Evolutionary conservation across 2,888 invertebrate genomes (phyloP).

Genomic region (Rhingia rostrata): DNA sequence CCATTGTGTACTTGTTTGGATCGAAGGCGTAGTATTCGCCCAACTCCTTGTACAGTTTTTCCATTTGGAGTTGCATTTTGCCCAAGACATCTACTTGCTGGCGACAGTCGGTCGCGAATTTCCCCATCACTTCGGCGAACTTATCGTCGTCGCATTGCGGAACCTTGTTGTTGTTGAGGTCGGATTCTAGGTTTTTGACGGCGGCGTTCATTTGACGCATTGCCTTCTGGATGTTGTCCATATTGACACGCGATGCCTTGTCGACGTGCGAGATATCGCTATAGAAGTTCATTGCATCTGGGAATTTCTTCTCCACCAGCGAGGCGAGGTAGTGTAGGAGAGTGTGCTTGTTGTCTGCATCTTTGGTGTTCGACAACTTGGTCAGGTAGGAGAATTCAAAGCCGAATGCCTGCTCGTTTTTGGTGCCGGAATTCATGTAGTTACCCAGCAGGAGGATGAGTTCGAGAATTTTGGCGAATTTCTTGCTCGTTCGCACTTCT

Average conservation of each 20-base stretch:
- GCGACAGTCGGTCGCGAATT: constrained; percentile 92
- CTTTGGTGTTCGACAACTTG: constrained; percentile 95
- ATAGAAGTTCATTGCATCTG: constrained; percentile 91
- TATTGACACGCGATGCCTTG: constrained; percentile 92
- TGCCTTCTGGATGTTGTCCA: constrained; percentile 91
- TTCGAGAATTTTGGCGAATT: constrained; percentile 95
- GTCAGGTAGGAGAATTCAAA: constrained; percentile 98
- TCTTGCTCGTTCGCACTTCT: constrained; percentile 93
- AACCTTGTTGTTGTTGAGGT: constrained; percentile 92
- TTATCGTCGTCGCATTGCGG: constrained; percentile 92
- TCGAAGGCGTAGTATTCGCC: constrained; percentile 97
- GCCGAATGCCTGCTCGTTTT: constrained; percentile 96
- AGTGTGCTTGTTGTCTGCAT: constrained; percentile 95
- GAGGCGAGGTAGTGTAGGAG: constrained; percentile 95
- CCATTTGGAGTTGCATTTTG: constrained; percentile 97
- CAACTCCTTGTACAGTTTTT: constrained; percentile 90
- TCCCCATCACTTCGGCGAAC: constrained; percentile 94
- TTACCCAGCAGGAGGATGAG: constrained; percentile 95
- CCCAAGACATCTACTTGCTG: constrained; percentile 94
- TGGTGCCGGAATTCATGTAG: constrained; percentile 97
- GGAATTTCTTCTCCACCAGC: constrained; percentile 93
- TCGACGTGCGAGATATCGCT: constrained; percentile 96
- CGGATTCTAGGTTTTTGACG: constrained; percentile 94
- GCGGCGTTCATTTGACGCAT: constrained; percentile 93
- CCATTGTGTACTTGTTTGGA: constrained; percentile 94